Base-by-base conservation (phyloP, 2,888 invertebrate genomes). In the Abrostola tripartita region DNA sequence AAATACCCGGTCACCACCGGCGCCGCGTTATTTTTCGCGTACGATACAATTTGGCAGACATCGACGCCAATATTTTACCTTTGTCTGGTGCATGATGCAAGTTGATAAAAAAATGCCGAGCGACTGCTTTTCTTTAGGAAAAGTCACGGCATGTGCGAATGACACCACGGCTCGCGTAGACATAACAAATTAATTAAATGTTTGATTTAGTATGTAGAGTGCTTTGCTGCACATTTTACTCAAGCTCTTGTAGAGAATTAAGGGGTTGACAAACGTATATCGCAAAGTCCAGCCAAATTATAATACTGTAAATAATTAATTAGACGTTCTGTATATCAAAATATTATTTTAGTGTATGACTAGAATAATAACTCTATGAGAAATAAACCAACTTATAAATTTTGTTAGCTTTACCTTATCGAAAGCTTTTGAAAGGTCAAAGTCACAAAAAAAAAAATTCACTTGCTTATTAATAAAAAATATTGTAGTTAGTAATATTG, bases 1-100 rank as follows among this genome's bases (percentile, higher is more conserved):
- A 82, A 87, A 84, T 87, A 87, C 71, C 61, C 55, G 36, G 82
- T 83, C 72, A 69, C 74, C 77, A 79, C 47, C 78, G 81, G 81
- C 79, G 81, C 79, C 67, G 79, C 37, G 63, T 65, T 78, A 77
- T 77, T 81, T 79, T 82, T 78, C 71, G 70, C 78, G 65, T 75
- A 74, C 68, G 55, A 59, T 78, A 70, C 74, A 59, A 81, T 82
- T 86, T 86, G 85, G 86, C 87, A 84, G 78, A 66, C 74, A 60
- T 53, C 65, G 24, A 11, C 53, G 60, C 50, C 52, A 57, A 61
- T 65, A 56, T 61, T 72, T 74, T 67, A 81, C 76, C 73, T 81
- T 74, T 76, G 74, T 73, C 69, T 70, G 70, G 54, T 67, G 68
- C 68, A 67, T 65, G 70, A 68, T 78, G 70, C 74, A 74, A 61